These are phyloP conservation scores for Cylas formicarius DNA, from an alignment of 1,140 invertebrate species.

Conservation along the genomic window DNA sequence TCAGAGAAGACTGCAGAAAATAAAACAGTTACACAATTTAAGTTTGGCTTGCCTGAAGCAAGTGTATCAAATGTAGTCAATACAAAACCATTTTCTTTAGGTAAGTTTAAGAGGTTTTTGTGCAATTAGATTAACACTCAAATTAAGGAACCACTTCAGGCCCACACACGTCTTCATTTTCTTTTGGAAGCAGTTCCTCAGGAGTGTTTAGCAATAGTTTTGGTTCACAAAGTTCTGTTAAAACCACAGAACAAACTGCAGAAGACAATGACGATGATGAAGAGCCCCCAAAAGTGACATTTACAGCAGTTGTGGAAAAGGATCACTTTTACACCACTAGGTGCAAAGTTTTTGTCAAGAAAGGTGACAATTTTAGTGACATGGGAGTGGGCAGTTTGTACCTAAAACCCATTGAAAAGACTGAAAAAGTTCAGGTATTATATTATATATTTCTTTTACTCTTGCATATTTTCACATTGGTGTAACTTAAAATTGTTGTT, in stretches of 20 bases:
- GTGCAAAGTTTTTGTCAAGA: conserved; percentile 88
- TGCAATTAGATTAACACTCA: too few relatives aligned
- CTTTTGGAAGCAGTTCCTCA: conserved; percentile 16
- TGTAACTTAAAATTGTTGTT: too few relatives aligned
- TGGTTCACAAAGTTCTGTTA: conserved; percentile 10
- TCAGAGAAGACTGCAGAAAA: conserved; percentile 15
- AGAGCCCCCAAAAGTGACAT: conserved; percentile 76
- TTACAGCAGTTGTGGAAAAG: conserved; percentile 75
- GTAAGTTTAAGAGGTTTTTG: conserved; percentile 5
- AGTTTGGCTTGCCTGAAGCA: conserved; percentile 12
- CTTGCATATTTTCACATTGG: not conserved
- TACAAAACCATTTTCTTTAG: conserved; percentile 10
- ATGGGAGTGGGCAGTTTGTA: conserved; percentile 81
- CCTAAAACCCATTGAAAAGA: conserved; percentile 70
- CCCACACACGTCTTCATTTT: conserved; percentile 18
- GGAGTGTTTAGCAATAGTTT: conserved; percentile 2
- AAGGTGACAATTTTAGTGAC: conserved; percentile 67
- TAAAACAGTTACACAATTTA: conserved; percentile 23
- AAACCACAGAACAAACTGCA: conserved; percentile 41
- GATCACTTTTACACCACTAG: conserved; percentile 76
- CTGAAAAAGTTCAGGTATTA: conserved; percentile 61
- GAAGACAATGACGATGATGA: conserved; percentile 61
- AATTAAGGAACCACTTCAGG: conserved; percentile 22
- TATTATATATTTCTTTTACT: not conserved
- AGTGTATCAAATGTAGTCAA: not conserved